Conservation (phyloP, 2,797 vertebrate species). For the Gymnothorax javanicus region DNA sequence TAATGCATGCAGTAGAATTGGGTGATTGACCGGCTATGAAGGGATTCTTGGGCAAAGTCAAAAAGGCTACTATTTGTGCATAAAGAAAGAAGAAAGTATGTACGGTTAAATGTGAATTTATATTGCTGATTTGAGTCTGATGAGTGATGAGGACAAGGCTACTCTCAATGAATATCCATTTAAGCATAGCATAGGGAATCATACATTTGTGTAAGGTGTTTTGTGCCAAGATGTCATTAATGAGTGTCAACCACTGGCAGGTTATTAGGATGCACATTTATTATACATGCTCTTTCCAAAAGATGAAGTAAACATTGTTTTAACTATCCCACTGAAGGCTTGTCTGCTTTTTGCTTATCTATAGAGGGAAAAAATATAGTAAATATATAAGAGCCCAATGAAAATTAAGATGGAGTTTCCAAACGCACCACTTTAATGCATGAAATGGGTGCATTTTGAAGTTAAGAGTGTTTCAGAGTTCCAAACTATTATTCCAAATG, state of each 20-base stretch:
- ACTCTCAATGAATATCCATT: constrained; percentile 1
- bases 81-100: neutral
- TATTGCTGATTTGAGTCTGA: neutral
- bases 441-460: neutral
- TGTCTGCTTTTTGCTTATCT: neutral
- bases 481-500: neutral
- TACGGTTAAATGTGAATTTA: neutral
- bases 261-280: constrained; percentile 2
- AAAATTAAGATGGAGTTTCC: neutral
- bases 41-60: no score
- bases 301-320: neutral
- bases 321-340: neutral
- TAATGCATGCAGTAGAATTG: neutral
- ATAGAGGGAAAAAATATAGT: neutral
- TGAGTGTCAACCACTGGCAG: neutral
- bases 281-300: neutral
- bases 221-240: neutral
- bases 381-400: neutral
- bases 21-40: neutral
- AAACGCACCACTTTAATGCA: neutral
- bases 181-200: neutral
- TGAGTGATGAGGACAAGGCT: neutral
- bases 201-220: neutral
- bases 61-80: no score
- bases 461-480: neutral